Evolutionary conservation across 2,113 vertebrate species (phyloP).

Genomic region (Muntiacus reevesi): DNA sequence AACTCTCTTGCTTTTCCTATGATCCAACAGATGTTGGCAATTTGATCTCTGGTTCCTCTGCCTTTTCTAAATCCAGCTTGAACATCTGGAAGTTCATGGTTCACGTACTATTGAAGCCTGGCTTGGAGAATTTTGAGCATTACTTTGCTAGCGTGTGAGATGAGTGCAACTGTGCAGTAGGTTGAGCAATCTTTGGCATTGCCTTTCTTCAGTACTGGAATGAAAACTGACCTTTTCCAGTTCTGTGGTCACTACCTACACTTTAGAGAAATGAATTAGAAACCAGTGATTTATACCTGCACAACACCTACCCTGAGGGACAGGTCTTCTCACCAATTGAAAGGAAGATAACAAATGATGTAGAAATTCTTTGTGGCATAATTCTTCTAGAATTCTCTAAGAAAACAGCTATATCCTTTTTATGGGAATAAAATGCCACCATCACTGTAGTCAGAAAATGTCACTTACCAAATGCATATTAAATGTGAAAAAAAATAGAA

Average conservation of each 20-base stretch:
- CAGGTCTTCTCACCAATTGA: neutral
- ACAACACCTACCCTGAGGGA: neutral
- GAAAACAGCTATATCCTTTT: neutral
- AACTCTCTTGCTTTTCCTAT: neutral
- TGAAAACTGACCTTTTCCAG: neutral
- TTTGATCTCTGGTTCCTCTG: neutral
- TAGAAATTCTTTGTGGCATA: neutral
- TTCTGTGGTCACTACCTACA: neutral
- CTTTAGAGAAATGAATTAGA: neutral
- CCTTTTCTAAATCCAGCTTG: neutral
- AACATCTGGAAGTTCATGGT: neutral
- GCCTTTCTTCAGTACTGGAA: neutral
- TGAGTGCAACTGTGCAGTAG: neutral
- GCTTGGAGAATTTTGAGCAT: neutral
- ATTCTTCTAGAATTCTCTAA: neutral
- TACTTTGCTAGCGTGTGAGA: neutral
- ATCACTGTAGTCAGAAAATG: neutral
- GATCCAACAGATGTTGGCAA: neutral
- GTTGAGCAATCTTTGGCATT: neutral
- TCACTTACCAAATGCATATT: neutral
- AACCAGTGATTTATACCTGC: neutral
- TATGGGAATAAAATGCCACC: neutral
- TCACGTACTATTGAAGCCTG: neutral
- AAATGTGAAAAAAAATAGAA: neutral
- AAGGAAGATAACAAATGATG: neutral